Evolutionary conservation across 2,888 invertebrate genomes (phyloP).

Genomic region (Cheilosia variabilis): DNA sequence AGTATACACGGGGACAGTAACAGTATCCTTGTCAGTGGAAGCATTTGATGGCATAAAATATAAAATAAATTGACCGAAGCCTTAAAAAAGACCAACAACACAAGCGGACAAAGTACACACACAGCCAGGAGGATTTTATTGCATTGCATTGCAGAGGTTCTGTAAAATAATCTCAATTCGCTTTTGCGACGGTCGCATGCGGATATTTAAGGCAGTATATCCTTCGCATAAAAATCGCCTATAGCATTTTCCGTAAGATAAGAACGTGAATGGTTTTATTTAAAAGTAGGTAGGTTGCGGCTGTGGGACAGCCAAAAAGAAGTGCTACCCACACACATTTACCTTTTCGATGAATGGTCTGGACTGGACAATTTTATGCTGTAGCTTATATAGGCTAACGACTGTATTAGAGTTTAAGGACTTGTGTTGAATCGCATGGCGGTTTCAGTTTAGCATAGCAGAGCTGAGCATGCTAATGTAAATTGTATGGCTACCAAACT

Average conservation of each 20-base stretch:
- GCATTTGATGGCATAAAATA: constrained; percentile 49
- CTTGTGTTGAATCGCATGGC: too few species aligned
- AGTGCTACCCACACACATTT: too few species aligned
- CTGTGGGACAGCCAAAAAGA: background rate
- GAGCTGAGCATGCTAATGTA: too few species aligned
- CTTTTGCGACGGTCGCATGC: background rate
- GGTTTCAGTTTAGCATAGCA: too few species aligned
- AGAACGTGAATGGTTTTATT: background rate
- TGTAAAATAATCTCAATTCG: constrained; percentile 21
- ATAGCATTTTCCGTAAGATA: background rate
- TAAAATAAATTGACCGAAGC: constrained; percentile 53
- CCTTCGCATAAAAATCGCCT: constrained; percentile 31
- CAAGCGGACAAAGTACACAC: background rate
- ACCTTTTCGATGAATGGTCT: too few species aligned
- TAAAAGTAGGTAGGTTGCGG: constrained; percentile 2
- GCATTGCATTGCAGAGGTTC: constrained; percentile 34
- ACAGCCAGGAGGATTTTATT: constrained; percentile 17
- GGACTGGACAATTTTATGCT: too few species aligned
- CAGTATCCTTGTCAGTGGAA: background rate
- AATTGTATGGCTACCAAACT: too few species aligned
- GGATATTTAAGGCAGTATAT: constrained; percentile 13
- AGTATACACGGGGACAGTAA: background rate
- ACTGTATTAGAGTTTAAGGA: too few species aligned
- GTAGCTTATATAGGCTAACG: too few species aligned
- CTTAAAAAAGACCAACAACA: constrained; percentile 13